These are phyloP conservation scores for Disparrhopalites patrizii DNA, from an alignment of 2,888 invertebrate species.

Conservation along the genomic window DNA sequence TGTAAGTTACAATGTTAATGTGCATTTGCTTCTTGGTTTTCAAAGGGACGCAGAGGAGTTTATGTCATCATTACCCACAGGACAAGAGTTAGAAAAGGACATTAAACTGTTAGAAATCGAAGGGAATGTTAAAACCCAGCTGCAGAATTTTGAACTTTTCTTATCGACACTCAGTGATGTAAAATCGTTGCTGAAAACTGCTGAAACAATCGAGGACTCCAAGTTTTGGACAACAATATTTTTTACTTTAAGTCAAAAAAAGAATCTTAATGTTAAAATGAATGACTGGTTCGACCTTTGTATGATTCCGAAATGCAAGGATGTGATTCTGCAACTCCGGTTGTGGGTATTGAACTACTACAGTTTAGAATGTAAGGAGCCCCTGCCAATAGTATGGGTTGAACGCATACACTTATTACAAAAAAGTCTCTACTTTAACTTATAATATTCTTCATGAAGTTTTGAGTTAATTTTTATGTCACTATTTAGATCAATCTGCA, in stretches of 20 bases:
- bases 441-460: background rate
- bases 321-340: background rate
- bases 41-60: no score
- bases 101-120: slow-evolving; percentile 5
- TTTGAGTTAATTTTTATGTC: background rate
- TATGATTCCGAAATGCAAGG: background rate
- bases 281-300: slow-evolving; percentile 14
- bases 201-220: background rate
- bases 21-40: no score
- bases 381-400: background rate
- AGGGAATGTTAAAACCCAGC: slow-evolving; percentile 1
- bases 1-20: no score
- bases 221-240: slow-evolving; percentile 14
- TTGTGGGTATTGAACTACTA: slow-evolving; percentile 21
- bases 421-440: background rate
- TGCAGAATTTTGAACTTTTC: slow-evolving; percentile 21
- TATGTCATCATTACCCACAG: no score
- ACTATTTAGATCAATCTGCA: background rate
- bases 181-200: background rate
- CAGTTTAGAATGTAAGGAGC: slow-evolving; percentile 17
- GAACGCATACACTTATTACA: background rate
- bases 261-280: background rate
- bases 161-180: background rate
- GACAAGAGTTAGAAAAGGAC: no score
- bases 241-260: slow-evolving; percentile 2